Evolutionary conservation across 2,797 vertebrate species (phyloP).

Genomic region (Poecilia wingei): DNA sequence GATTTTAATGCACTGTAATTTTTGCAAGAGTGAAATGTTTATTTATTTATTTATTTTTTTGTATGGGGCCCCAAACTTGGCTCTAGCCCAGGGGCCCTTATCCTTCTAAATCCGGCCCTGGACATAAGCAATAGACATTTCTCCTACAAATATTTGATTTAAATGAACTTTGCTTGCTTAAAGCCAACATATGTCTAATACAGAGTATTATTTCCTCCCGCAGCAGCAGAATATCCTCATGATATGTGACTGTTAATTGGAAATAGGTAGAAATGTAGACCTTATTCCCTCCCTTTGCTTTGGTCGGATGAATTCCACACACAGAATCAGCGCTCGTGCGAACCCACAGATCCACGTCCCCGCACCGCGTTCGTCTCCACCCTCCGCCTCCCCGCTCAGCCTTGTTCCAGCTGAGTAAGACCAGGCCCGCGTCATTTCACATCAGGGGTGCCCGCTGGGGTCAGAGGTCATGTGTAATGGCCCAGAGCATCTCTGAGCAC

Average conservation of each 20-base stretch:
- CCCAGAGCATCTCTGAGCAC: constrained; percentile 81
- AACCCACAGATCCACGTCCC: constrained; percentile 14
- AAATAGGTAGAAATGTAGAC: constrained; percentile 76
- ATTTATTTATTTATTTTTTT: too few relatives aligned
- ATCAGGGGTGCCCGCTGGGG: constrained; percentile 79
- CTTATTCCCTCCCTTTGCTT: constrained; percentile 52
- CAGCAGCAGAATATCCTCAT: constrained; percentile 68
- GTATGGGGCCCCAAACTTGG: too few relatives aligned
- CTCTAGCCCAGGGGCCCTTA: too few relatives aligned
- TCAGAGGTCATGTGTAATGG: constrained; percentile 87
- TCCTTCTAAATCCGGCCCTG: too few relatives aligned
- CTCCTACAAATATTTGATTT: background rate
- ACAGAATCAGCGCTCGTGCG: background rate
- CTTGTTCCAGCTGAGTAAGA: constrained; percentile 83
- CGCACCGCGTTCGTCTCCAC: constrained; percentile 15
- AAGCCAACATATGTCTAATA: background rate
- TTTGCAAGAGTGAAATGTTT: too few relatives aligned
- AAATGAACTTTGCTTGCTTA: background rate
- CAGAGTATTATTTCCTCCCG: constrained; percentile 52
- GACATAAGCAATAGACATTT: background rate
- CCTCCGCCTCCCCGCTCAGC: constrained; percentile 45
- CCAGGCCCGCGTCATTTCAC: constrained; percentile 83
- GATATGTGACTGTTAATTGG: constrained; percentile 71
- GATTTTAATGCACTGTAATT: too few relatives aligned
- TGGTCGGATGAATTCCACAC: constrained; percentile 52